Evolutionary conservation across 1,140 invertebrate species (phyloP).

Genomic region (Zaprionus ghesquierei): DNA sequence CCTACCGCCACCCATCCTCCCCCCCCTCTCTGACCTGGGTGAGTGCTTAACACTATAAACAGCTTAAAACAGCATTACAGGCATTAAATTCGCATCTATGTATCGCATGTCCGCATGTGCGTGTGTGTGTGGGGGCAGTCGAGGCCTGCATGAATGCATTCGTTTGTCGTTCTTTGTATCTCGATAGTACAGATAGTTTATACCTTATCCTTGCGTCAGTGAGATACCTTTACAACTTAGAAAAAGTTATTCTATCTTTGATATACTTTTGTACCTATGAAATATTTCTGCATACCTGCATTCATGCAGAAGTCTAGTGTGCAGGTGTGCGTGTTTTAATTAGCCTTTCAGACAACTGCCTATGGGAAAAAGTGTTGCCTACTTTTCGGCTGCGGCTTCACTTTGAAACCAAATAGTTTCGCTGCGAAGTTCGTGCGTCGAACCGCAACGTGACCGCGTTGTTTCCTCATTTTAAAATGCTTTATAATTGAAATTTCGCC

Average conservation of each 20-base stretch:
- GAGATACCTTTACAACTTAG: no score
- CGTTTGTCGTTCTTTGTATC: no score
- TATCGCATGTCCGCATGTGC: not conserved
- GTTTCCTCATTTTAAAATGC: not conserved
- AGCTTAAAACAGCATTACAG: constrained; percentile 53
- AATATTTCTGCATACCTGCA: no score
- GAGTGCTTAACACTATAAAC: constrained; percentile 62
- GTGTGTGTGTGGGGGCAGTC: not conserved
- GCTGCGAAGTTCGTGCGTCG: not conserved
- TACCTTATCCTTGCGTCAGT: no score
- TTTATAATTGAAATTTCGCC: not conserved
- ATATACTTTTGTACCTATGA: no score
- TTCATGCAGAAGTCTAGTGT: no score
- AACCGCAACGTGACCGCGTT: not conserved
- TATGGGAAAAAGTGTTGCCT: constrained; percentile 12
- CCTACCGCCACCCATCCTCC: no score
- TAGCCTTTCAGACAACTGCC: not conserved
- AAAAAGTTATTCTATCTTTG: no score
- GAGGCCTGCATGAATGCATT: no score
- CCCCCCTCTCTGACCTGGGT: not conserved
- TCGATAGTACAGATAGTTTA: no score
- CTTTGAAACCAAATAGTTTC: not conserved
- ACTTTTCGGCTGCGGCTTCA: constrained; percentile 4
- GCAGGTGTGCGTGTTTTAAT: constrained; percentile 3
- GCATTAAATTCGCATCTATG: constrained; percentile 7